These are phyloP conservation scores for Physella acuta DNA, from an alignment of 1,140 invertebrate genomes.

Conservation along the genomic window DNA sequence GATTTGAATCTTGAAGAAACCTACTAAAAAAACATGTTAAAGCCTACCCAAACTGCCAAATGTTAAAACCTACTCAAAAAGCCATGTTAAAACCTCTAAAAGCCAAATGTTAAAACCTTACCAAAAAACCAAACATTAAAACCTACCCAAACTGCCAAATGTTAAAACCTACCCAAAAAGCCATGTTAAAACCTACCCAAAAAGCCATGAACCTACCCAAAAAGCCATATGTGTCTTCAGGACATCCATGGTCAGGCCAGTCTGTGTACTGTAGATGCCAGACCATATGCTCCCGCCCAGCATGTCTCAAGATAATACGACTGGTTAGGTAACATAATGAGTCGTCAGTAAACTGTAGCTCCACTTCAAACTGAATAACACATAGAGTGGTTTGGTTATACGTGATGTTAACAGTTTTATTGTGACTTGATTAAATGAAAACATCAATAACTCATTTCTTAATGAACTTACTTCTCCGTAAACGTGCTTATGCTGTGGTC, in stretches of 20 bases:
- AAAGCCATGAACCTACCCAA: conserved; percentile 61
- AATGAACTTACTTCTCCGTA: conserved; percentile 62
- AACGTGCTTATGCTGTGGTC: conserved; percentile 58
- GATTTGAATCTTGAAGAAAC: no score
- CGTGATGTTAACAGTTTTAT: no score
- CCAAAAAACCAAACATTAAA: background rate
- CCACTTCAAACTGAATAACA: conserved; percentile 68
- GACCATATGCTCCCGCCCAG: conserved; percentile 64
- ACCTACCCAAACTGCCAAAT: conserved; percentile 1
- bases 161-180: background rate
- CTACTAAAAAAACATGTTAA: no score
- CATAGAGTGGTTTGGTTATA: no score
- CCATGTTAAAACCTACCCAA: no score
- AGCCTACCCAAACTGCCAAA: background rate
- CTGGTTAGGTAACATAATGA: conserved; percentile 61
- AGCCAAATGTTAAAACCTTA: no score
- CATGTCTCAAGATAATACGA: conserved; percentile 52
- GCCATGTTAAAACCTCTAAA: no score
- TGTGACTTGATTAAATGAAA: background rate
- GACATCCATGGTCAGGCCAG: conserved; percentile 74
- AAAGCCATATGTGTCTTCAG: conserved; percentile 69
- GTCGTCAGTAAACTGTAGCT: conserved; percentile 57
- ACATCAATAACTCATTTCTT: background rate
- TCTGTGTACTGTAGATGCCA: conserved; percentile 82
- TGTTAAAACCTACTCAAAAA: background rate